A percentile compares a stretch with the other conserved stretches of the same genome.
Conservation (phyloP, 1,140 invertebrate species). For the Ostrea denselamellosa region DNA sequence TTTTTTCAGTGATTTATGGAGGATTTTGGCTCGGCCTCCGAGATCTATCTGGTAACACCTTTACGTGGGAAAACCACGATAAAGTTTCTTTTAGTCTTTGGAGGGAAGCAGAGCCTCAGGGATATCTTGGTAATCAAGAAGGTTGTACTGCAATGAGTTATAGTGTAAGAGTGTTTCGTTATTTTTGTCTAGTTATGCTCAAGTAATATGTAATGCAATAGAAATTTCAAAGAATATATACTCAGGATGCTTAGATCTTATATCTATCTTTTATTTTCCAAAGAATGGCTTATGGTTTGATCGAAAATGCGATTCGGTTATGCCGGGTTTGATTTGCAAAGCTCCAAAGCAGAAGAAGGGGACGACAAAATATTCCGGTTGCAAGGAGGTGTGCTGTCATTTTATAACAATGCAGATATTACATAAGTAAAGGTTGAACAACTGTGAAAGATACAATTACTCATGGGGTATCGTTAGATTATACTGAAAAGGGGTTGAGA, state of each 20-base stretch:
- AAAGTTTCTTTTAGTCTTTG: constrained; percentile 21
- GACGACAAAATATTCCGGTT: background rate
- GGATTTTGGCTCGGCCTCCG: constrained; percentile 33
- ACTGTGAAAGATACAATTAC: no score
- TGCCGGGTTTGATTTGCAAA: constrained; percentile 38
- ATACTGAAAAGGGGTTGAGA: no score
- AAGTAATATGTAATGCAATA: no score
- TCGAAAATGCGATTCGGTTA: background rate
- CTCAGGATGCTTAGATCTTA: background rate
- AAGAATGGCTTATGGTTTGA: constrained; percentile 40
- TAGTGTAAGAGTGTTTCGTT: background rate
- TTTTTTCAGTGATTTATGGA: background rate
- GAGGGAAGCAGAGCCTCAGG: background rate
- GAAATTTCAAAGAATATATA: background rate
- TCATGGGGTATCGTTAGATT: no score
- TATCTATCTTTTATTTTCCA: background rate
- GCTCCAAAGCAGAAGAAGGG: background rate
- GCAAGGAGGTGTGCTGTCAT: background rate
- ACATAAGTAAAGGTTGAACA: no score
- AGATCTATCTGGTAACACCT: background rate
- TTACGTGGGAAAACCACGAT: constrained; percentile 8
- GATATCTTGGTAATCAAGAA: background rate
- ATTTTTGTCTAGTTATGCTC: background rate
- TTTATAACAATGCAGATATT: no score
- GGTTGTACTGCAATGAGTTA: constrained; percentile 2